Evolutionary conservation across 2,797 vertebrate species (phyloP).

Genomic region (Acipenser oxyrinchus): DNA sequence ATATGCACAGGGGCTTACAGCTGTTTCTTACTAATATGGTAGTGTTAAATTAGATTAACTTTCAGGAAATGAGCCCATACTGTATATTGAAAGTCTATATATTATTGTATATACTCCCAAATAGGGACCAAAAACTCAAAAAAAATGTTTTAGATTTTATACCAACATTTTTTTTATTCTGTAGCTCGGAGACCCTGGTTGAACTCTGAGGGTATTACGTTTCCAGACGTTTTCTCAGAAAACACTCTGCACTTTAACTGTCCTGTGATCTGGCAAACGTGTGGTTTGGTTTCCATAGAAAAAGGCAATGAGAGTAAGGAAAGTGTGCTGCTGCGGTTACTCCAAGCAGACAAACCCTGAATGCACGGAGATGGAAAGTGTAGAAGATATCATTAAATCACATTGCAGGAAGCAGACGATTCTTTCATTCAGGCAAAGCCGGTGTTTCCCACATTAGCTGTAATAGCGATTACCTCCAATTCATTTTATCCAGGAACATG

Average conservation of each 20-base stretch:
- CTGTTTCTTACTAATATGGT: no score
- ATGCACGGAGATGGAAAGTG: neutral
- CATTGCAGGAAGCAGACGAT: neutral
- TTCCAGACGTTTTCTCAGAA: slow-evolving; percentile 23
- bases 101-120: no score
- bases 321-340: slow-evolving; percentile 32
- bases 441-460: slow-evolving; percentile 17
- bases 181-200: no score
- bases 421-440: slow-evolving; percentile 3
- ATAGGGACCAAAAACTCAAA: no score
- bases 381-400: neutral
- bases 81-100: no score
- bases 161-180: no score
- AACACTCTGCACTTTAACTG: slow-evolving; percentile 29
- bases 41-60: no score
- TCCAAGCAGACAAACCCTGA: slow-evolving; percentile 1
- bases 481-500: no score
- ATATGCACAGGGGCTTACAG: no score
- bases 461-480: no score
- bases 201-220: slow-evolving; percentile 1
- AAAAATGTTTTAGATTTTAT: no score
- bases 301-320: slow-evolving; percentile 38
- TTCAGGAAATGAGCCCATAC: no score
- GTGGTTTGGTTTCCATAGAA: slow-evolving; percentile 36
- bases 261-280: slow-evolving; percentile 34